These are phyloP conservation scores for Spea hammondii DNA, from an alignment of 2,797 vertebrate species.

Conservation along the genomic window DNA sequence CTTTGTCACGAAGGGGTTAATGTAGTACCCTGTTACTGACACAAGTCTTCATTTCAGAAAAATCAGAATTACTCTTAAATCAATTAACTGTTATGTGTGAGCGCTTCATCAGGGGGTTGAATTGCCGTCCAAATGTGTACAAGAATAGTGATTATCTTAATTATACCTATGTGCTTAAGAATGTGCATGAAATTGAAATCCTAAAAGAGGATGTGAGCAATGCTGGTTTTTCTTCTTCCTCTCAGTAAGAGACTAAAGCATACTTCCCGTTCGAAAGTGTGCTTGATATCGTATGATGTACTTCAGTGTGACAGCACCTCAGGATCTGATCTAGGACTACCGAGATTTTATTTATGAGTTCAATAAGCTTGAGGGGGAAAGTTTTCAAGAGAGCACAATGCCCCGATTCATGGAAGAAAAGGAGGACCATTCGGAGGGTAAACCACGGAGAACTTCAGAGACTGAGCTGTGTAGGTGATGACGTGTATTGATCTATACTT, in stretches of 20 bases:
- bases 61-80: too few relatives aligned
- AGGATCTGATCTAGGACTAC: constrained; percentile 2
- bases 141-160: neutral
- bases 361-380: constrained; percentile 90
- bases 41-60: too few relatives aligned
- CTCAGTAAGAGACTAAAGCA: constrained; percentile 59
- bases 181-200: constrained; percentile 15
- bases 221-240: constrained; percentile 64
- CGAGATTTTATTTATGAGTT: constrained; percentile 23
- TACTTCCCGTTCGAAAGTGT: constrained; percentile 63
- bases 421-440: constrained; percentile 71
- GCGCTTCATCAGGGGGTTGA: neutral
- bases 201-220: constrained; percentile 28
- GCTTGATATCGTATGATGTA: constrained; percentile 1
- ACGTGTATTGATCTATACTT: constrained; percentile 46
- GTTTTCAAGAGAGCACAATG: constrained; percentile 74
- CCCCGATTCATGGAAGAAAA: constrained; percentile 80
- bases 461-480: constrained; percentile 92
- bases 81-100: too few relatives aligned
- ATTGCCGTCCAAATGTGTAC: neutral
- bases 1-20: too few relatives aligned
- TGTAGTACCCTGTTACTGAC: too few relatives aligned
- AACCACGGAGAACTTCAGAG: constrained; percentile 75
- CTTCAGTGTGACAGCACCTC: neutral
- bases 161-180: neutral